A percentile compares a stretch with the other conserved stretches of the same genome.
These are phyloP conservation scores for Watsonalla binaria DNA, from an alignment of 2,888 invertebrate genomes.

Conservation along the genomic window DNA sequence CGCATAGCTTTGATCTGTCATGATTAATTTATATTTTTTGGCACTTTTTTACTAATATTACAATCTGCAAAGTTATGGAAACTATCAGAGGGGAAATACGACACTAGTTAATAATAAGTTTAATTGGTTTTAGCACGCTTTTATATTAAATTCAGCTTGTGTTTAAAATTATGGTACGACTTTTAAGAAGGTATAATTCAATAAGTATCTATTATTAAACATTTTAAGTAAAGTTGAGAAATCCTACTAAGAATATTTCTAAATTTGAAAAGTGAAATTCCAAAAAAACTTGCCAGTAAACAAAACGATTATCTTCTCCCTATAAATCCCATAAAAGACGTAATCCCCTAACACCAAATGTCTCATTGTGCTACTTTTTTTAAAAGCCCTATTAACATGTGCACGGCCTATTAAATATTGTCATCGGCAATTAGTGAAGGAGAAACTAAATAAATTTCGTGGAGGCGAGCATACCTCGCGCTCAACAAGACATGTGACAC, in stretches of 20 bases:
- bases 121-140: too few relatives aligned
- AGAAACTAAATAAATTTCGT: constrained; percentile 66
- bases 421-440: constrained; percentile 73
- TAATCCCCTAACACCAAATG: constrained; percentile 1
- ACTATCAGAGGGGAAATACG: neutral
- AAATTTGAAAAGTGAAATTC: neutral
- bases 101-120: too few relatives aligned
- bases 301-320: neutral
- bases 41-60: neutral
- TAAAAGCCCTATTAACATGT: constrained; percentile 59
- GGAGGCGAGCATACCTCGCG: constrained; percentile 40
- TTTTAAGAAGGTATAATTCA: too few relatives aligned
- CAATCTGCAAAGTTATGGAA: neutral
- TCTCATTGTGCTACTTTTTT: constrained; percentile 16
- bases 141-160: too few relatives aligned
- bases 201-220: neutral
- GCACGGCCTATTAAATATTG: constrained; percentile 69
- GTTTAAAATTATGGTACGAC: too few relatives aligned
- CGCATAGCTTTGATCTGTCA: constrained; percentile 50
- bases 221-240: neutral
- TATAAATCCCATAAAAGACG: constrained; percentile 4
- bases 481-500: constrained; percentile 64
- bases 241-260: too few relatives aligned
- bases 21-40: constrained; percentile 41
- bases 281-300: neutral